A percentile compares a stretch with the other conserved stretches of the same genome.
Evolutionary conservation across 1,140 invertebrate species (phyloP).

Genomic region (Adelges cooleyi): DNA sequence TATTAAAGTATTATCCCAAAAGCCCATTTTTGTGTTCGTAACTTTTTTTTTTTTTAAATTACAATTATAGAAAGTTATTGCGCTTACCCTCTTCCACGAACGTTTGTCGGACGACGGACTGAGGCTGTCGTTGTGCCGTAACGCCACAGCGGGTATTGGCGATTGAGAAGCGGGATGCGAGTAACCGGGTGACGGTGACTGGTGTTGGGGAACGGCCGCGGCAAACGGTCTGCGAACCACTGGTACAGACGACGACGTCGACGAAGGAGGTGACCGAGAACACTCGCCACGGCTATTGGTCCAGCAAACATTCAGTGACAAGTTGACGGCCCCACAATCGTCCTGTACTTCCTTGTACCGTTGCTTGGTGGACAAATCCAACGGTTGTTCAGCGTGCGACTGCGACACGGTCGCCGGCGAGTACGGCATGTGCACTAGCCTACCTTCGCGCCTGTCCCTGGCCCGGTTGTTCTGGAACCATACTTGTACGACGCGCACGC

Average conservation of each 20-base stretch:
- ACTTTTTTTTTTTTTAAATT: too few relatives aligned
- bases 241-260: constrained; percentile 36
- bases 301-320: constrained; percentile 32
- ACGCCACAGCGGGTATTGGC: constrained; percentile 40
- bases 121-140: constrained; percentile 38
- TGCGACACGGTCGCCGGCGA: constrained; percentile 29
- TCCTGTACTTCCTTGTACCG: constrained; percentile 39
- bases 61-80: too few relatives aligned
- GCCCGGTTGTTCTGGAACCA: constrained; percentile 98
- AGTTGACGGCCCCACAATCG: constrained; percentile 33
- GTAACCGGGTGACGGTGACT: neutral
- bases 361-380: constrained; percentile 83
- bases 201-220: constrained; percentile 31
- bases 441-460: constrained; percentile 66
- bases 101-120: constrained; percentile 51
- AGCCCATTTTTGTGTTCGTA: too few relatives aligned
- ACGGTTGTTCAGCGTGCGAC: constrained; percentile 54
- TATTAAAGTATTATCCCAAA: too few relatives aligned
- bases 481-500: constrained; percentile 86
- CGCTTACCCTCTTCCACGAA: constrained; percentile 42
- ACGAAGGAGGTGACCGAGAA: constrained; percentile 41
- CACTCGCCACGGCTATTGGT: constrained; percentile 37
- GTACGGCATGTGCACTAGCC: constrained; percentile 46
- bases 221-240: neutral
- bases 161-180: constrained; percentile 38